phyloP scores from a whole-genome alignment of 2,888 invertebrate species.

The Coenonympha glycerion region DNA sequence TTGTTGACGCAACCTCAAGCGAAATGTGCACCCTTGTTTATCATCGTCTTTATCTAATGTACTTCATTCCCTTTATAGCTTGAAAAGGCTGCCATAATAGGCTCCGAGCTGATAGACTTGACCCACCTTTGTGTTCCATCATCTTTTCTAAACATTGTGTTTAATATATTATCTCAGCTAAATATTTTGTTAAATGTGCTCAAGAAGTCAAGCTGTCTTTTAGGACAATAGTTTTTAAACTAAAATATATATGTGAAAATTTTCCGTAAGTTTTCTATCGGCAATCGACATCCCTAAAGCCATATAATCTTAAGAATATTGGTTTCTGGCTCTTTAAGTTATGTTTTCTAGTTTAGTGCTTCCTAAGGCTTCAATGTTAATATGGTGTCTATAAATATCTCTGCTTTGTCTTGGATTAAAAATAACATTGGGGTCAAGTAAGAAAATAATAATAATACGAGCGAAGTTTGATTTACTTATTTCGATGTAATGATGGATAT shows the following conservation, averaged over 20 bases:
- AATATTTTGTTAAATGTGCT: not conserved
- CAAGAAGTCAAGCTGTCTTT: not conserved
- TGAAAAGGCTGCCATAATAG: conserved; percentile 10
- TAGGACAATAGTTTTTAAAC: too few relatives aligned
- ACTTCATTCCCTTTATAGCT: conserved; percentile 33
- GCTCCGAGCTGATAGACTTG: not conserved
- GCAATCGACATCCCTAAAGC: too few relatives aligned
- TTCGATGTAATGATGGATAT: too few relatives aligned
- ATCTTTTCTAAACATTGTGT: not conserved
- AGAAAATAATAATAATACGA: too few relatives aligned
- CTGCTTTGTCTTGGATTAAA: not conserved
- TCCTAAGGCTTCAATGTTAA: not conserved
- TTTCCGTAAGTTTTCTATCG: too few relatives aligned
- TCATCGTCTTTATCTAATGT: conserved; percentile 51
- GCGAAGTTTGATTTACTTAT: too few relatives aligned
- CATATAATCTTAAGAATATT: too few relatives aligned
- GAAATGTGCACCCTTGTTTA: conserved; percentile 66
- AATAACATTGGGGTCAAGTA: not conserved
- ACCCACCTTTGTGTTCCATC: not conserved
- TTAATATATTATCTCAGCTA: not conserved
- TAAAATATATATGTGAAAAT: too few relatives aligned
- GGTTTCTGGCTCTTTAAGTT: too few relatives aligned
- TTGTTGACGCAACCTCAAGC: conserved; percentile 53
- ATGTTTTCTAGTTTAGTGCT: not conserved
- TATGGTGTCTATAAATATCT: not conserved